Conservation (phyloP, 2,888 invertebrate genomes). For the Tenthredo mesomela region DNA sequence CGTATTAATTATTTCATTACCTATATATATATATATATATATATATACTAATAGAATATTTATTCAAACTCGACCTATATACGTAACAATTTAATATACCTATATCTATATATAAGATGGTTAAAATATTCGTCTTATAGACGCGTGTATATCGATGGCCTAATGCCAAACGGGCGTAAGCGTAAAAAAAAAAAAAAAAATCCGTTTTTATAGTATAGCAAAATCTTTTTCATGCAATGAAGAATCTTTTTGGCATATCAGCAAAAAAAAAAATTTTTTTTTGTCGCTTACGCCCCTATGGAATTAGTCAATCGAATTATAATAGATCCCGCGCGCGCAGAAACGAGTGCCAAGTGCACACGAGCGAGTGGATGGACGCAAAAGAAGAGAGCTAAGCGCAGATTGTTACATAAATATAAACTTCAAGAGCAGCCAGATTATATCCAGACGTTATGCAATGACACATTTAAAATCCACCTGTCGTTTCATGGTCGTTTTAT, state of each 20-base stretch:
- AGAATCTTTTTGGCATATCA: too few relatives aligned
- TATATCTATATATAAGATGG: not conserved
- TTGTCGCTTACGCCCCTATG: too few relatives aligned
- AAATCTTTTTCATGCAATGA: too few relatives aligned
- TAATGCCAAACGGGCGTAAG: too few relatives aligned
- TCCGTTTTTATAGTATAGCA: too few relatives aligned
- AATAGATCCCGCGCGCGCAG: not conserved
- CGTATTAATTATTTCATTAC: not conserved
- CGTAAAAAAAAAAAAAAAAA: too few relatives aligned
- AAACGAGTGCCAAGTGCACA: constrained; percentile 41
- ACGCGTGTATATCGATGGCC: too few relatives aligned
- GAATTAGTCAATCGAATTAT: too few relatives aligned
- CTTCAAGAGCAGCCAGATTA: constrained; percentile 32
- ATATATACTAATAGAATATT: not conserved
- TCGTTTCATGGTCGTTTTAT: not conserved
- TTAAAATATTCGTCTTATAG: not conserved
- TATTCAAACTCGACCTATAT: not conserved
- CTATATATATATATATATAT: not conserved
- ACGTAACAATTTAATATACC: not conserved
- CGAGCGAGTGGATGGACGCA: not conserved
- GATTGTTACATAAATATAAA: constrained; percentile 15
- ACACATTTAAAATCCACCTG: constrained; percentile 5
- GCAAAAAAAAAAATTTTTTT: too few relatives aligned
- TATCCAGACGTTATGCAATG: constrained; percentile 24
- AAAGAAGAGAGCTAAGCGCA: not conserved